Evolutionary conservation across 2,888 invertebrate species (phyloP).

Genomic region (Amphipyra berbera): DNA sequence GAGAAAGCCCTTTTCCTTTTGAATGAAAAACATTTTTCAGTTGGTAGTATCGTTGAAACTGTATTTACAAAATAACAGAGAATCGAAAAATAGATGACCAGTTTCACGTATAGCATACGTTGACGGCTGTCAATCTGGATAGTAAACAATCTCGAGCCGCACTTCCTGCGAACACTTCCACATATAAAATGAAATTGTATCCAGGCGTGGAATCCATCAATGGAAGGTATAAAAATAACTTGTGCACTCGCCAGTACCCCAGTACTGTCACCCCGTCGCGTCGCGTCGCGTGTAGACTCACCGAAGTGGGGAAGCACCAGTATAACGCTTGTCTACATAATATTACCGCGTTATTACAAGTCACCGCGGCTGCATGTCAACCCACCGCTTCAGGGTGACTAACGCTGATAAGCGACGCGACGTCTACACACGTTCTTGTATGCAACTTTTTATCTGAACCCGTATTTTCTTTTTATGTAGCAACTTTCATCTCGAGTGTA

Average conservation of each 20-base stretch:
- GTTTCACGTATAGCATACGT: constrained; percentile 5
- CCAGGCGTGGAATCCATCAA: constrained; percentile 41
- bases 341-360: constrained; percentile 77
- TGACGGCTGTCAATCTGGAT: constrained; percentile 41
- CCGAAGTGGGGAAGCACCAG: constrained; percentile 65
- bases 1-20: constrained; percentile 8
- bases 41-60: not conserved
- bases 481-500: not conserved
- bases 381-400: constrained; percentile 53
- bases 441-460: constrained; percentile 22
- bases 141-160: constrained; percentile 22
- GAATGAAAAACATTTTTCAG: constrained; percentile 3
- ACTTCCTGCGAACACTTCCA: constrained; percentile 34
- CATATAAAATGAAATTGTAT: constrained; percentile 50
- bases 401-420: constrained; percentile 44
- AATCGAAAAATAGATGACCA: not conserved
- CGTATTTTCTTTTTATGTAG: not conserved
- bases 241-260: constrained; percentile 66
- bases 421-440: constrained; percentile 20
- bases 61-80: not conserved
- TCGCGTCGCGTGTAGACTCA: constrained; percentile 65
- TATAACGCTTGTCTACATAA: constrained; percentile 79
- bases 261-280: constrained; percentile 62
- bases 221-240: constrained; percentile 55
- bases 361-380: constrained; percentile 59